Conservation (phyloP, 2,113 vertebrate species). For the Illadopsis cleaveri region DNA sequence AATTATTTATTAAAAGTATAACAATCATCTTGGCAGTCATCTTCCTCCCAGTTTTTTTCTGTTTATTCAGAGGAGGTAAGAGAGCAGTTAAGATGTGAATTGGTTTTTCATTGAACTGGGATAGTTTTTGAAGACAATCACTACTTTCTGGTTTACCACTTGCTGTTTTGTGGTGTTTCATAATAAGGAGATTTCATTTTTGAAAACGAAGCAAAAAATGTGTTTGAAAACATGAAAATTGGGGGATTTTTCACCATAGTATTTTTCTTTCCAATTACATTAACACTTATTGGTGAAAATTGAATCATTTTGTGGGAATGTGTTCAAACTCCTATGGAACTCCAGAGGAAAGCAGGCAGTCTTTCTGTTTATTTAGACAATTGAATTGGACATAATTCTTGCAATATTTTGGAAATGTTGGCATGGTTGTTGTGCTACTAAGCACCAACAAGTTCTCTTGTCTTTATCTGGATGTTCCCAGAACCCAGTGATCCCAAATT, state of each 20-base stretch:
- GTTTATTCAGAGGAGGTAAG: background rate
- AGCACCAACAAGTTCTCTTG: rapidly evolving
- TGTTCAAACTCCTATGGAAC: background rate
- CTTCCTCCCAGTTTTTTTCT: background rate
- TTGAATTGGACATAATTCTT: background rate
- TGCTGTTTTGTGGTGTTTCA: background rate
- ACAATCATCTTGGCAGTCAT: background rate
- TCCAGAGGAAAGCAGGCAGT: background rate
- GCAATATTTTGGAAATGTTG: background rate
- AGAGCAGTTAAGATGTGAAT: background rate
- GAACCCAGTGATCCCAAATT: background rate
- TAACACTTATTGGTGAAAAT: background rate
- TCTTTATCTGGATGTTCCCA: background rate
- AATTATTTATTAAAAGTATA: background rate
- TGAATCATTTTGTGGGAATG: background rate
- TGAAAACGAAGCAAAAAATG: background rate
- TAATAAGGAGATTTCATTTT: background rate
- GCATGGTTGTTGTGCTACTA: background rate
- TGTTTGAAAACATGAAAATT: background rate
- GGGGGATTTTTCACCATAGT: background rate
- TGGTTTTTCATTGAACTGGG: background rate
- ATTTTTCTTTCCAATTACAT: background rate
- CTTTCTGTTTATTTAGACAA: background rate
- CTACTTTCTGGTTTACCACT: background rate
- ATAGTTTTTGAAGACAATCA: background rate